Base-by-base conservation (phyloP, 2,113 vertebrate genomes). In the Odobenus rosmarus region DNA sequence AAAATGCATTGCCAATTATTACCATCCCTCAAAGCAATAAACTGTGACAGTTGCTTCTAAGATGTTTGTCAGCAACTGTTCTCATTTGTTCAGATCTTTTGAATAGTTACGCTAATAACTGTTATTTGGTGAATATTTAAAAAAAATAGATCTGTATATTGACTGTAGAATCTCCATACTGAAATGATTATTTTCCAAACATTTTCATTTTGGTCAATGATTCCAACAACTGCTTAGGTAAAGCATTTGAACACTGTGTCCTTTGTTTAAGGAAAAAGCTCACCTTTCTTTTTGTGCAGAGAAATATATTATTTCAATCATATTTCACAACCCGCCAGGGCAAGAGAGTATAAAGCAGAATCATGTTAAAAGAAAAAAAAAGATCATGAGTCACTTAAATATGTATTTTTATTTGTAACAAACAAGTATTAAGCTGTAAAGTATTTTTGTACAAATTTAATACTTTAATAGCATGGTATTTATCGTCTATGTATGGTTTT, bases 381-480 rank as follows among this genome's bases (percentile, higher is more conserved):
- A 83, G n/a, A 97, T 98, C 99, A 98, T 98, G 96, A 98, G 98
- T 99, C 99, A 99, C 99, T 99, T 98, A 99, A 99, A 99, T 99
- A 99, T 99, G 99, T 99, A 99, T 99, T 99, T 99, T 99, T 99
- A 99, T 99, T 99, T 99, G 99, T 99, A 99, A 99, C 99, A 99
- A 99, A 99, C 99, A 99, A 99, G 99, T 99, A 99, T 99, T 99
- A 99, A 99, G 99, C 99, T 99, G 99, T 99, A 99, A 99, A 99
- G 99, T 99, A 99, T 99, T 99, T 99, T 99, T 99, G 99, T 99
- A 99, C 99, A 99, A 99, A 99, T 99, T 99, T 99, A 99, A 99
- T 99, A 99, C 99, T 99, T 99, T 99, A 99, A 99, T 99, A 99
- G 99, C 99, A 99, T 99, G 99, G 99, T 99, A 99, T 99, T 99